Evolutionary conservation across 2,113 vertebrate genomes (phyloP), one percentile per base, ranked within the genome.

Genomic region (Globicephala melas): DNA sequence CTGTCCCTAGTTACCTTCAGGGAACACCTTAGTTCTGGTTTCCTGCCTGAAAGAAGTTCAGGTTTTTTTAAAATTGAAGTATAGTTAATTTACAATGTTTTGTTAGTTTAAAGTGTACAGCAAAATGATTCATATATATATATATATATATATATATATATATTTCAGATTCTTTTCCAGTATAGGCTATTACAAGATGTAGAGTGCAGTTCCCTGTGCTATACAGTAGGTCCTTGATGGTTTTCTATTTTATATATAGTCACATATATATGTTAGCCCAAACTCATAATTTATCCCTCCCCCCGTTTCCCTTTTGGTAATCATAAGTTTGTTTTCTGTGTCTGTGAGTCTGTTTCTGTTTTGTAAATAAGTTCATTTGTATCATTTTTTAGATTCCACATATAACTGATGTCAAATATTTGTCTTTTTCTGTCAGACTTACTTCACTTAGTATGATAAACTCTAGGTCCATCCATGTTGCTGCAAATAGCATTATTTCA

Each of bases 11-110:
- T 10, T 44, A 44, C 4, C 15, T 74, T 33, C 41, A 60, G 60
- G 25, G 50, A 79, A 38, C 2, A 68, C 1, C 28, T 31, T 8
- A 41, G 4, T 23, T 50, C 0, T 44, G 3, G 31, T 11, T 1
- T 31, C 26, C 36, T 44, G 5, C 33, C 26, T 82, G 12, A 0
- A 36, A 41, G n/a, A 60, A 47, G 26, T 13, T 50, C 28, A 33
- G 9, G 33, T 12, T 33, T 33, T 77, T 47, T 53, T 21, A 1
- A 20, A 20, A 76, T 50, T 53, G 74, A 77, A 77, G 5, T 77
- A 21, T 77, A 20, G 9, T 50, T 50, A 10, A 53, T 20, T 77
- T 50, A 77, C 33, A 77, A 23, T 53, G 50, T 10, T 62, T 9
- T 33, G 20, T 7, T 33, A 33, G 33, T 20, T 50, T 50, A 3